Evolutionary conservation across 2,888 invertebrate genomes (phyloP).

Genomic region (Caenorhabditis angaria): DNA sequence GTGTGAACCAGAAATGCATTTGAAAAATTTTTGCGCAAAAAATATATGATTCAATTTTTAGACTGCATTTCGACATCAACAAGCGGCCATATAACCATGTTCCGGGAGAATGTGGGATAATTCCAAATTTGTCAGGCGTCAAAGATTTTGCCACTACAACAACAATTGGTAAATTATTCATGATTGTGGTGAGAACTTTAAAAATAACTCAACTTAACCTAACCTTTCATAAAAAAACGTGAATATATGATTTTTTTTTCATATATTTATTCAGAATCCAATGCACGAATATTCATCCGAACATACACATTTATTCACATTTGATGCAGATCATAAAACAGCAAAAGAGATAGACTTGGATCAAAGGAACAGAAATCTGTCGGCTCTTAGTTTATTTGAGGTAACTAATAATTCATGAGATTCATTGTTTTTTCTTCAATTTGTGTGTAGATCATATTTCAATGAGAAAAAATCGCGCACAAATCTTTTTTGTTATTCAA

Average conservation of each 20-base stretch:
- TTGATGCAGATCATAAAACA: conserved; percentile 30
- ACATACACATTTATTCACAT: conserved; percentile 30
- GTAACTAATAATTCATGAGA: background rate
- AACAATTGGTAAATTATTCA: conserved; percentile 7
- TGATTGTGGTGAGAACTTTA: conserved; percentile 12
- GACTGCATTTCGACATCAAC: conserved; percentile 61
- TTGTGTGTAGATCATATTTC: background rate
- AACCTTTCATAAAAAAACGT: background rate
- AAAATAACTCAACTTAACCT: background rate
- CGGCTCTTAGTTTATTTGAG: background rate
- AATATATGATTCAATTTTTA: too few species aligned
- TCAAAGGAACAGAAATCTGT: conserved; percentile 14
- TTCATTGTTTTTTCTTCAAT: background rate
- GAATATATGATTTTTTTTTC: background rate
- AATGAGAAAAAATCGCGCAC: background rate
- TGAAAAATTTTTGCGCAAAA: too few species aligned
- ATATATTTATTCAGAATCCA: conserved; percentile 21
- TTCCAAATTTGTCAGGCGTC: conserved; percentile 41
- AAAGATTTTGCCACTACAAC: conserved; percentile 19
- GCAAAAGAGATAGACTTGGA: conserved; percentile 23
- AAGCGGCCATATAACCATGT: conserved; percentile 62
- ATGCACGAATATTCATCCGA: background rate
- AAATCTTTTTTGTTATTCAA: background rate
- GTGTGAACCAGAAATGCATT: too few species aligned
- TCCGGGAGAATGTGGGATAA: conserved; percentile 60